phyloP scores from a whole-genome alignment of 1,140 invertebrate species.

The Idris sp. region DNA sequence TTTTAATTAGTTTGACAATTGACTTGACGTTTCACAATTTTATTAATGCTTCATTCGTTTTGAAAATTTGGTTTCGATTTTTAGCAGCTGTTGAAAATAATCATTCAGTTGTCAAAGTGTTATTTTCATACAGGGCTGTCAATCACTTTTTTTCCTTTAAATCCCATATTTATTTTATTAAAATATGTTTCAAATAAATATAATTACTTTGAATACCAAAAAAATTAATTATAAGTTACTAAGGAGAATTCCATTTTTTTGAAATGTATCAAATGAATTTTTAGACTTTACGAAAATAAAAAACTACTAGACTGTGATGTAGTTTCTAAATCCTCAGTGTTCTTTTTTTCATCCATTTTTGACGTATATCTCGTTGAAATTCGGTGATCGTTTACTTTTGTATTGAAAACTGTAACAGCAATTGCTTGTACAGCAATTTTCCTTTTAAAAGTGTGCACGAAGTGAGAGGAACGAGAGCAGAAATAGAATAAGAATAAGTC shows the following conservation, averaged over 20 bases:
- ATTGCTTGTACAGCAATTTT: conserved; percentile 56
- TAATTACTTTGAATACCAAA: too few species aligned
- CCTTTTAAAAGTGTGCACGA: conserved; percentile 58
- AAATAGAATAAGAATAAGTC: conserved; percentile 64
- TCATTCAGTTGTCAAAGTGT: neutral
- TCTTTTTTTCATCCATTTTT: conserved; percentile 20
- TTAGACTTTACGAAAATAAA: too few species aligned
- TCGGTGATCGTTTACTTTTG: conserved; percentile 55
- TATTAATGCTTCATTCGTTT: conserved; percentile 6
- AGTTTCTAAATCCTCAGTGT: too few species aligned
- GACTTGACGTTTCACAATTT: conserved; percentile 10
- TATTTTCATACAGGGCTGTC: conserved; percentile 3
- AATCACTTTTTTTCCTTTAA: conserved; percentile 2
- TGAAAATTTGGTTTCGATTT: neutral
- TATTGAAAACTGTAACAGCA: conserved; percentile 35
- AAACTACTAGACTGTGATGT: too few species aligned
- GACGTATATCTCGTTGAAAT: conserved; percentile 51
- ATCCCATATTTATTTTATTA: too few species aligned
- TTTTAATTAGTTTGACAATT: conserved; percentile 16
- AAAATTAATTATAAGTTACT: too few species aligned
- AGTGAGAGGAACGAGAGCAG: conserved; percentile 62
- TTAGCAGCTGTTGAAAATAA: too few species aligned
- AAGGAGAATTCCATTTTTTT: too few species aligned
- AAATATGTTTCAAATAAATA: too few species aligned
- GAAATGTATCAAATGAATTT: too few species aligned